Conservation (phyloP, 2,888 invertebrate genomes). For the Ochropleura plecta region DNA sequence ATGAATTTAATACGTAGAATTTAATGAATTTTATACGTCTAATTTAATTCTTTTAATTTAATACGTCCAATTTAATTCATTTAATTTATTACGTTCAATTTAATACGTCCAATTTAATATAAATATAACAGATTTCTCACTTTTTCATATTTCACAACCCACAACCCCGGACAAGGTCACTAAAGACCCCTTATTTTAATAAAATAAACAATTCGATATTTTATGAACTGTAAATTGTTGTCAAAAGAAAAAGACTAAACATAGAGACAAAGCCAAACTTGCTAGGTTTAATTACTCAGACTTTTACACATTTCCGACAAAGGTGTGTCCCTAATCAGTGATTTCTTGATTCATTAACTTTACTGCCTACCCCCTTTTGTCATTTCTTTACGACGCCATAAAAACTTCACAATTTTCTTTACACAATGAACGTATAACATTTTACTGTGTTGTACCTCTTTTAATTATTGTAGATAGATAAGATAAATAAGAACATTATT, state of each 20-base stretch:
- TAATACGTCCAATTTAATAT: too few relatives aligned
- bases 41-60: too few relatives aligned
- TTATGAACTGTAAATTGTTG: neutral
- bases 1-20: too few relatives aligned
- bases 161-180: too few relatives aligned
- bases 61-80: too few relatives aligned
- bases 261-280: neutral
- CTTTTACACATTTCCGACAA: neutral
- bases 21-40: too few relatives aligned
- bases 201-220: too few relatives aligned
- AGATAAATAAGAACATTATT: slow-evolving; percentile 28
- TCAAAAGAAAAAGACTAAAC: neutral
- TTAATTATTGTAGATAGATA: slow-evolving; percentile 33
- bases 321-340: slow-evolving; percentile 24
- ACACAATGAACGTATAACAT: slow-evolving; percentile 45
- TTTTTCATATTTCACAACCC: too few relatives aligned
- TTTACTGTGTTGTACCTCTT: slow-evolving; percentile 50
- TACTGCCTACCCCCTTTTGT: slow-evolving; percentile 50
- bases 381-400: slow-evolving; percentile 48
- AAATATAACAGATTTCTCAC: too few relatives aligned
- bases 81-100: too few relatives aligned
- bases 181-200: too few relatives aligned
- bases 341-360: slow-evolving; percentile 58
- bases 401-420: slow-evolving; percentile 54
- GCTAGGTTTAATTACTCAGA: neutral